Base-by-base conservation (phyloP, 2,113 vertebrate species). In the Oreotragus oreotragus region DNA sequence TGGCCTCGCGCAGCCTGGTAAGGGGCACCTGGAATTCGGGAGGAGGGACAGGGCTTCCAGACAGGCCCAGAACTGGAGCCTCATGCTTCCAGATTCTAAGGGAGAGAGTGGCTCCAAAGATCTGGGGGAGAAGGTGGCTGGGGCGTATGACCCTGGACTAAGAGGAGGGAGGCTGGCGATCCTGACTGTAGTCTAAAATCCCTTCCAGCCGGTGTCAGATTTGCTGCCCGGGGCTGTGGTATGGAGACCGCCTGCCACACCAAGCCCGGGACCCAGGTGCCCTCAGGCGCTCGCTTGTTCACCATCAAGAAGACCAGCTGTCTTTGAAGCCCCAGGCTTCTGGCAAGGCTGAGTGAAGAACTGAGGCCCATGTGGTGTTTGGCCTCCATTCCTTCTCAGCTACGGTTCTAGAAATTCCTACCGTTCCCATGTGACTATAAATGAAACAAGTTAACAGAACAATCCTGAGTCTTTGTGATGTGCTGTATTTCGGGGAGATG, bases 171-270 rank as follows among this genome's bases (percentile, higher is more conserved):
- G 25, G 16, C 12, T 77, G 57, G 58, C 25, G 51, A 36, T 45
- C 12, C 39, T 49, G 36, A 51, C 10, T 80, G 17, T 11, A 1
- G 2, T 51, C 58, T 53, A 43, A 49, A 53, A 76, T 33, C 49
- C 33, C 17, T 30, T 43, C 1, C 70, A 7, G 16, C 62, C 97
- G 97, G 96, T 36, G 91, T 98, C 64, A 96, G 79, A 58, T 98
- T 98, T 60, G 98, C 98, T 19, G 97, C 87, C 0, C 96, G 60
- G 6, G 98, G 98, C 84, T 98, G 97, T 45, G 98, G 98, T 3
- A 98, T 96, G 0, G 47, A 97, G 86, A 98, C 64, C 13, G 87
- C 97, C 90, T 98, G 98, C 94, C 15, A 83, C 19, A 53, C 85
- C 25, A 92, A 81, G 73, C 21, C 84, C 0, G 97, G 97, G 0